These are phyloP conservation scores for Euwallacea similis DNA, from an alignment of 1,140 invertebrate genomes.

Conservation along the genomic window DNA sequence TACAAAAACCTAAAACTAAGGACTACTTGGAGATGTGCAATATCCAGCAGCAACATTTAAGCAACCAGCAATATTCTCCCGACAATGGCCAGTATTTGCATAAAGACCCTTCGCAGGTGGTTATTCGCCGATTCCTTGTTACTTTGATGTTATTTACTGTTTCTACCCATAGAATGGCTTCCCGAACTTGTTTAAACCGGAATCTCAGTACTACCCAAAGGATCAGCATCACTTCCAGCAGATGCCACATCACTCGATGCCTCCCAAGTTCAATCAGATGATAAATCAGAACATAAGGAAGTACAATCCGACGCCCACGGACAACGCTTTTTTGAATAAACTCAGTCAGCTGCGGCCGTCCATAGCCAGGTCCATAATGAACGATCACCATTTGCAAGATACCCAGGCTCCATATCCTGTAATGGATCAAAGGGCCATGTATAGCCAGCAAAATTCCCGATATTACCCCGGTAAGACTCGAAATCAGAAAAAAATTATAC, in stretches of 20 bases:
- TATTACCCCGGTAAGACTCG: conserved; percentile 36
- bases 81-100: conserved; percentile 44
- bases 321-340: conserved; percentile 45
- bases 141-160: conserved; percentile 3
- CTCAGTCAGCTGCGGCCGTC: conserved; percentile 46
- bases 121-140: neutral
- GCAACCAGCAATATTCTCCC: conserved; percentile 37
- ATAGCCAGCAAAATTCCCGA: conserved; percentile 42
- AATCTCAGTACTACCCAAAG: conserved; percentile 45
- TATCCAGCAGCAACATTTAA: conserved; percentile 43
- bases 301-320: conserved; percentile 27
- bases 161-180: conserved; percentile 28
- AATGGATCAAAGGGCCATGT: conserved; percentile 43
- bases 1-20: conserved; percentile 49
- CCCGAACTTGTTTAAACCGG: conserved; percentile 41
- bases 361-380: conserved; percentile 48
- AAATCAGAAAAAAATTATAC: neutral
- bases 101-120: conserved; percentile 41
- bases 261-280: conserved; percentile 37
- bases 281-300: conserved; percentile 40
- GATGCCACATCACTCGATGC: conserved; percentile 20
- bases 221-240: conserved; percentile 34
- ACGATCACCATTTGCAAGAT: conserved; percentile 48
- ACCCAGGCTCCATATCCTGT: conserved; percentile 40
- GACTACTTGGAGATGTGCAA: conserved; percentile 50